phyloP scores from a whole-genome alignment of 1,140 invertebrate genomes.

The Scaptomyza graminum region DNA sequence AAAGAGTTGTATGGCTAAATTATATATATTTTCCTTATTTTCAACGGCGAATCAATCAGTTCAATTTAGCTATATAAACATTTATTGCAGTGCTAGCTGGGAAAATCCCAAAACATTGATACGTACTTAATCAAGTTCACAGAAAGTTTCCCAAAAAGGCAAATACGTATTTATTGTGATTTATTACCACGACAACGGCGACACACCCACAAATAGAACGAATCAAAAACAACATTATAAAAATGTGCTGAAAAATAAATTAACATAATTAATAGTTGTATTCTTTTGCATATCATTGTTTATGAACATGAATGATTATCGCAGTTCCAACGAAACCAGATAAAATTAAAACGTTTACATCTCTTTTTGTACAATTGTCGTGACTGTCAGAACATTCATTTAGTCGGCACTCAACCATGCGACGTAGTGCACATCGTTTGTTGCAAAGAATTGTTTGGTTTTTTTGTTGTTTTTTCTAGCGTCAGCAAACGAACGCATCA shows the following conservation, averaged over 20 bases:
- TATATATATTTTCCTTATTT: neutral
- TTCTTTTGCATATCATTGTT: constrained; percentile 5
- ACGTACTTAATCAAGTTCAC: neutral
- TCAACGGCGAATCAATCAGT: neutral
- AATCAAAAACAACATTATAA: neutral
- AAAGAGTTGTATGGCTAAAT: neutral
- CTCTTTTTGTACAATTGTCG: constrained; percentile 41
- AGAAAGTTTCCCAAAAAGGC: neutral
- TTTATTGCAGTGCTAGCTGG: neutral
- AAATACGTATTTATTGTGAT: neutral
- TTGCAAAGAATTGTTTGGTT: neutral
- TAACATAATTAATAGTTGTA: constrained; percentile 19
- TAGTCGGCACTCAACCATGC: neutral
- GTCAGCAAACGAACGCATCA: constrained; percentile 1
- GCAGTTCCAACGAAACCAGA: constrained; percentile 48
- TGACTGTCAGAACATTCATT: constrained; percentile 38
- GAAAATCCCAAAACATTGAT: constrained; percentile 2
- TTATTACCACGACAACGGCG: neutral
- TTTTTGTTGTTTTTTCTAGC: constrained; percentile 20
- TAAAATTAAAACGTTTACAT: neutral
- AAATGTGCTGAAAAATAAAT: constrained; percentile 17
- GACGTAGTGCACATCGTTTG: constrained; percentile 24
- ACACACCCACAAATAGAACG: constrained; percentile 4
- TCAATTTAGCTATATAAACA: neutral
- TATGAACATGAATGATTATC: constrained; percentile 59